A percentile compares a stretch with the other conserved stretches of the same genome.
Evolutionary conservation across 2,888 invertebrate species (phyloP).

Genomic region (Lutraria lutraria): DNA sequence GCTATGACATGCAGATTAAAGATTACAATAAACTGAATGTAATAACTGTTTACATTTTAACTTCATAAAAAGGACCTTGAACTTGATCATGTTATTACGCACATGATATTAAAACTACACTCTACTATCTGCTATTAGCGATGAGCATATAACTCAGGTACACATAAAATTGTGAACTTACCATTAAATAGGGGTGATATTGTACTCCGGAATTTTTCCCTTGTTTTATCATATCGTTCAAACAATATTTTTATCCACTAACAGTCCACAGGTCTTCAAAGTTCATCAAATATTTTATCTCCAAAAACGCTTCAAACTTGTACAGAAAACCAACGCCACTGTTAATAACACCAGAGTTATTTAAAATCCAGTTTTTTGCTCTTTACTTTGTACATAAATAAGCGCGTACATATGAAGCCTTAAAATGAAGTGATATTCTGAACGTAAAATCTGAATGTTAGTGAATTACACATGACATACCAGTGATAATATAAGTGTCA

Average conservation of each 20-base stretch:
- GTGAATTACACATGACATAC: slow-evolving; percentile 35
- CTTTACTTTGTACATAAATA: background rate
- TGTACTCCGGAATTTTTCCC: slow-evolving; percentile 59
- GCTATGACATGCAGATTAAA: background rate
- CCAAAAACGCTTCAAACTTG: background rate
- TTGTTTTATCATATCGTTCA: slow-evolving; percentile 60
- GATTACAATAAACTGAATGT: slow-evolving; percentile 12
- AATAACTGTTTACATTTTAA: background rate
- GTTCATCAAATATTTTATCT: slow-evolving; percentile 17
- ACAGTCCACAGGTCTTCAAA: slow-evolving; percentile 1
- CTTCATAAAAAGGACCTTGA: background rate
- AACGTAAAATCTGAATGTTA: background rate
- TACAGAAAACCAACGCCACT: slow-evolving; percentile 26
- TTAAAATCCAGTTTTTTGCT: slow-evolving; percentile 32
- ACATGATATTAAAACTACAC: slow-evolving; percentile 4
- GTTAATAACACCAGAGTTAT: background rate
- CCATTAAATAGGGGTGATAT: slow-evolving; percentile 65
- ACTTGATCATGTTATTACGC: slow-evolving; percentile 23
- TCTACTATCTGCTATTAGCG: background rate
- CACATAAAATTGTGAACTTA: slow-evolving; percentile 40
- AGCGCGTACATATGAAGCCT: background rate
- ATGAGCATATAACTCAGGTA: background rate
- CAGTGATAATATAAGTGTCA: slow-evolving; percentile 50
- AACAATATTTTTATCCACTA: slow-evolving; percentile 34
- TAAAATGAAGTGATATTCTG: slow-evolving; percentile 19